Evolutionary conservation across 1,140 invertebrate genomes (phyloP), one percentile per base, ranked within the genome.

Genomic region (Cherax destructor): DNA sequence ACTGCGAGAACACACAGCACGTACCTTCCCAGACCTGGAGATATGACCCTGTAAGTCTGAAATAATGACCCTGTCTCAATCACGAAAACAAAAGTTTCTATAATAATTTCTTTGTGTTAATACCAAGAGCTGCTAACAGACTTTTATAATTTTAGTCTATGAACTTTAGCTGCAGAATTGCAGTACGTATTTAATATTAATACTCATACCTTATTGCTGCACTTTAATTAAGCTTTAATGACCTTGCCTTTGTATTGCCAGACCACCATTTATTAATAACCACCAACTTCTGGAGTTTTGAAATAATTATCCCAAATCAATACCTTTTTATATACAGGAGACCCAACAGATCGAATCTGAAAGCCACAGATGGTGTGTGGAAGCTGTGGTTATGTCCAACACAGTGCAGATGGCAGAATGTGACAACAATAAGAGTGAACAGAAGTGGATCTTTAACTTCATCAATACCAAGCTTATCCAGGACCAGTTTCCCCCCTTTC

Each of bases 21-120:
- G 56, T 83, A 16, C 69, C 88, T 74, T 83, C 52, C 50, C 77
- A 83, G 84, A 77, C 72, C 4, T 92, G 92, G 92, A 78, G 84
- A 41, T 92, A 92, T 52, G 88, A 92, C 65, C 92, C 88, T 6
- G 92, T 92, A 65, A 91, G 92, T 92, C 61, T 41, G 11, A 9
- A 30, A 59, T 65, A 41, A 24, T 50, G 52, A 10, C 13, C 13
- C 52, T 56, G 0, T 56, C 13, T 13, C 52, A 56, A 9, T 41
- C 30, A 56, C 52, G 41, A 4, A 10, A 56, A 56, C 13, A 56
- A 56, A 56, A 56, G 9, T 41, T 41, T 41, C 30, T 41, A 41
- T 56, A 56, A 56, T 56, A 56, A 56, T 56, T 56, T 56, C 9
- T 13, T 56, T 56, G 52, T 56, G 52, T 41, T 41, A 56, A 56